These are phyloP conservation scores for Pollenia amentaria DNA, from an alignment of 2,888 invertebrate species.

Conservation along the genomic window DNA sequence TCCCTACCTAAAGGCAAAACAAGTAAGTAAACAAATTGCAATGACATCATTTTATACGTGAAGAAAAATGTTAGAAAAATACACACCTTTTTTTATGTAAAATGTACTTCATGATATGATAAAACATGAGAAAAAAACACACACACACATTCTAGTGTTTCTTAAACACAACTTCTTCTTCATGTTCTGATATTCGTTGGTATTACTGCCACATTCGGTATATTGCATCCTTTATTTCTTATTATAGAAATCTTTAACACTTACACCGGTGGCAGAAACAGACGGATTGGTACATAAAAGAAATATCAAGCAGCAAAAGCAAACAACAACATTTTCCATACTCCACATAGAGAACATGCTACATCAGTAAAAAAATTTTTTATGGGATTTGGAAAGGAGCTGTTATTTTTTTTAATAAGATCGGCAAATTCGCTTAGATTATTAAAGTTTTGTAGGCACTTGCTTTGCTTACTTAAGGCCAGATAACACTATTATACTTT, in stretches of 20 bases:
- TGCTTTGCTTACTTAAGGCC: no score
- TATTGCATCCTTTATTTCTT: constrained; percentile 17
- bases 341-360: background rate
- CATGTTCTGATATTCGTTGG: background rate
- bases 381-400: background rate
- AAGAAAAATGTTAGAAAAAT: constrained; percentile 8
- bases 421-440: background rate
- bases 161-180: background rate
- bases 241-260: background rate
- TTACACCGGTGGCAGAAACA: constrained; percentile 23
- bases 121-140: constrained; percentile 32
- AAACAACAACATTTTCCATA: background rate
- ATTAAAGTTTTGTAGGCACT: no score
- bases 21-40: constrained; percentile 64
- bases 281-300: background rate
- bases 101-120: constrained; percentile 41
- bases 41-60: constrained; percentile 61
- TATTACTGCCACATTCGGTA: constrained; percentile 11
- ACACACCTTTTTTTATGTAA: constrained; percentile 45
- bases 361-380: background rate
- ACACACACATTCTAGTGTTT: constrained; percentile 15
- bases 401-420: background rate
- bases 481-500: no score
- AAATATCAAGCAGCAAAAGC: background rate
- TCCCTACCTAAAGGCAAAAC: constrained; percentile 47